Conservation (phyloP, 2,797 vertebrate genomes). For the Gobionotothen gibberifrons region DNA sequence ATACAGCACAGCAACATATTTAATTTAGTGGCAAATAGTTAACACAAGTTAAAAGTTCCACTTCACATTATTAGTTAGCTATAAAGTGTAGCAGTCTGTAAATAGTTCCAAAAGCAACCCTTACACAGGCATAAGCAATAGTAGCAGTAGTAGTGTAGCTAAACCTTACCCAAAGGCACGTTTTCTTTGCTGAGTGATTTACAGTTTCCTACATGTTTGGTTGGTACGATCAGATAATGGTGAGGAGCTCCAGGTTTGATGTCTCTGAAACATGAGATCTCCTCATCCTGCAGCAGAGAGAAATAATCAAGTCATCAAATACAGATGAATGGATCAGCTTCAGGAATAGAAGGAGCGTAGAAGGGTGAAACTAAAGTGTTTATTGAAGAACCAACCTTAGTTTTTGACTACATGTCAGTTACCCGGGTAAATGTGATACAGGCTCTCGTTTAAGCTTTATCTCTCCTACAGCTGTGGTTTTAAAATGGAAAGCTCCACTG, state of each 20-base stretch:
- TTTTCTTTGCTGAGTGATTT: constrained; percentile 90
- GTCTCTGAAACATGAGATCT: constrained; percentile 93
- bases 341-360: no score
- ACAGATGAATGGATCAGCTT: background rate
- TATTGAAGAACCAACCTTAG: background rate
- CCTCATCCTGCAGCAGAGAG: constrained; percentile 85
- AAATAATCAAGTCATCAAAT: background rate
- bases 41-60: background rate
- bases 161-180: constrained; percentile 85
- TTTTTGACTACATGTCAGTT: background rate
- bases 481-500: background rate
- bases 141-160: background rate
- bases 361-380: background rate
- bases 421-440: background rate
- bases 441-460: background rate
- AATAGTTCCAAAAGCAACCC: background rate
- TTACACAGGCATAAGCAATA: background rate
- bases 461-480: background rate
- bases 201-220: constrained; percentile 92
- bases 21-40: background rate
- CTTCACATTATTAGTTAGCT: background rate
- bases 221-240: constrained; percentile 96
- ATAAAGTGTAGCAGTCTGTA: background rate
- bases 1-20: background rate
- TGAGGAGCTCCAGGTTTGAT: constrained; percentile 92